Evolutionary conservation across 2,797 vertebrate species (phyloP).

Genomic region (Protosalanx chinensis): DNA sequence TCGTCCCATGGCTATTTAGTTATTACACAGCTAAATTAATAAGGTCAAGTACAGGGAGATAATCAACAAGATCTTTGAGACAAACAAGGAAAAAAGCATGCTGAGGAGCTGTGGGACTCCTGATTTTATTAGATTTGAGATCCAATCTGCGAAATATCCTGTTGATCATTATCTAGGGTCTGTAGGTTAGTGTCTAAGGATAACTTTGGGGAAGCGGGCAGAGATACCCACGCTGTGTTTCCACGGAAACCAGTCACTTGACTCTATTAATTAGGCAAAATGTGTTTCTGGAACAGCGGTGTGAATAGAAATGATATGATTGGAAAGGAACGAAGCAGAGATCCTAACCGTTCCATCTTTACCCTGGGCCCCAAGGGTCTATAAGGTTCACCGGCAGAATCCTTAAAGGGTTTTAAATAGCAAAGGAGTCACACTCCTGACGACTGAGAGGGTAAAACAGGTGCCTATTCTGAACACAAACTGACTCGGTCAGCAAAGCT

Average conservation of each 20-base stretch:
- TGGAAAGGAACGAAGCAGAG: neutral
- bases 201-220: conserved; percentile 50
- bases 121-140: conserved; percentile 52
- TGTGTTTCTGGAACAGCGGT: conserved; percentile 11
- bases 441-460: conserved; percentile 31
- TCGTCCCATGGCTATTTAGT: conserved; percentile 37
- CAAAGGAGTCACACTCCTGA: neutral
- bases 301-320: conserved; percentile 5
- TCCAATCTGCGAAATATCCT: conserved; percentile 51
- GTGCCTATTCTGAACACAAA: conserved; percentile 46
- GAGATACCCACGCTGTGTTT: conserved; percentile 45
- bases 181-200: conserved; percentile 34
- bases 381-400: neutral
- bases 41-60: conserved; percentile 58
- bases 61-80: conserved; percentile 52
- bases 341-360: neutral
- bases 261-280: conserved; percentile 34
- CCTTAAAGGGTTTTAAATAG: conserved; percentile 15
- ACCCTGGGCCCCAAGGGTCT: neutral
- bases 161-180: conserved; percentile 45
- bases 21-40: conserved; percentile 52
- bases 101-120: conserved; percentile 46
- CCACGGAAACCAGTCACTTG: conserved; percentile 41
- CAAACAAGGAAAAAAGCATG: conserved; percentile 32
- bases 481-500: conserved; percentile 17